Percentiles rank a stretch among this genome's conserved stretches.
These are phyloP conservation scores for Linepithema humile DNA, from an alignment of 1,140 invertebrate genomes.

Conservation along the genomic window DNA sequence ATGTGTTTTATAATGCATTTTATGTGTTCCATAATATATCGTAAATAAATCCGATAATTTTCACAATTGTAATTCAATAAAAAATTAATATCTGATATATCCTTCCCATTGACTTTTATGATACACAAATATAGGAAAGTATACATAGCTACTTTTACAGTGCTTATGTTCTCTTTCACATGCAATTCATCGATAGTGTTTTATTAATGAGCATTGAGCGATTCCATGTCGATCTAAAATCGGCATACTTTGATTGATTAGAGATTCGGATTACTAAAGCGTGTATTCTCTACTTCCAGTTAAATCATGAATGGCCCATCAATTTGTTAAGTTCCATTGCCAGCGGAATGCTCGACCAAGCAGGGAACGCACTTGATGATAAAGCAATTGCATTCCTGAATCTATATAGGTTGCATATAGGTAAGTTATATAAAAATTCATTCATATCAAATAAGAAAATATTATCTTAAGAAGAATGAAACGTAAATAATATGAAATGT, in stretches of 20 bases:
- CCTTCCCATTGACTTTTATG: neutral
- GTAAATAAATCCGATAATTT: neutral
- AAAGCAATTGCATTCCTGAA: slow-evolving; percentile 6
- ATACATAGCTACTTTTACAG: neutral
- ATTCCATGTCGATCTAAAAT: slow-evolving; percentile 15
- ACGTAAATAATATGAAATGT: neutral
- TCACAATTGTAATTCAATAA: neutral
- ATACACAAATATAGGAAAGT: neutral
- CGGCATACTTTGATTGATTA: slow-evolving; percentile 58
- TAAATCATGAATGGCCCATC: slow-evolving; percentile 44
- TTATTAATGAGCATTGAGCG: neutral
- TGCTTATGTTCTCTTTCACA: neutral
- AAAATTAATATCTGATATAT: neutral
- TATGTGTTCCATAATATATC: neutral
- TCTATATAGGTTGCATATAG: neutral
- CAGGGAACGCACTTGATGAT: neutral
- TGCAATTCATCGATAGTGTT: neutral
- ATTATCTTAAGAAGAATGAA: neutral
- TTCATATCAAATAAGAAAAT: neutral
- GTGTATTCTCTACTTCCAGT: slow-evolving; percentile 19
- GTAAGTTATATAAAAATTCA: neutral
- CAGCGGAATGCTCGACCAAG: neutral
- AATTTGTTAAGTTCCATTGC: slow-evolving; percentile 55
- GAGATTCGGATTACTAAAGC: slow-evolving; percentile 53
- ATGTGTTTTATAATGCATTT: no score